phyloP scores from a whole-genome alignment of 2,113 vertebrate genomes.

The Calidris pygmaea region DNA sequence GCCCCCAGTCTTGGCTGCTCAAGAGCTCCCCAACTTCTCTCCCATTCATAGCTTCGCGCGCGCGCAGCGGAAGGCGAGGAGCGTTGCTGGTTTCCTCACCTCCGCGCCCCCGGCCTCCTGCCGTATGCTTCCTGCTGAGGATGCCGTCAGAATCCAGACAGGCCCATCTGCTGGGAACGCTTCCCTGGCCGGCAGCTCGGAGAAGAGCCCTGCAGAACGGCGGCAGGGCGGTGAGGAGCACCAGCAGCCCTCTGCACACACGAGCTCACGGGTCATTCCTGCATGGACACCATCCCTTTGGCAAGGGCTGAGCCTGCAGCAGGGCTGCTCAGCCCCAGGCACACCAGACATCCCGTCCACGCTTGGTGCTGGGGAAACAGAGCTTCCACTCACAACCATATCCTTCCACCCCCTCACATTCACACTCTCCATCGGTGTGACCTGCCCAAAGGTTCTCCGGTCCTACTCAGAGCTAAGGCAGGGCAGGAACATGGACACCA shows the following conservation, averaged over 20 bases:
- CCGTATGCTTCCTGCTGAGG: not conserved
- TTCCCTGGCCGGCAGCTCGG: rapidly evolving
- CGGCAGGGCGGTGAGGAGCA: not conserved
- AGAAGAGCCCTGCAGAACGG: not conserved
- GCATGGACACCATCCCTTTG: rapidly evolving
- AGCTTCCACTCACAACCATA: not conserved
- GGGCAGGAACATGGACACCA: not conserved
- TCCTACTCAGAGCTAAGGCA: not conserved
- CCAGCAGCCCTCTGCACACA: not conserved
- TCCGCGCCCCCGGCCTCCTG: not conserved
- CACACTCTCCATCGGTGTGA: rapidly evolving
- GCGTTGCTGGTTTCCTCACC: not conserved
- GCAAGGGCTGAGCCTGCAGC: not conserved
- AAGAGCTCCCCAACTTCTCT: not conserved
- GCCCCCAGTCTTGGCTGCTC: not conserved
- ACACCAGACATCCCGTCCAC: not conserved
- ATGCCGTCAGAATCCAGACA: not conserved
- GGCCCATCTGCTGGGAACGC: not conserved
- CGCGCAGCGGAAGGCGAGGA: rapidly evolving
- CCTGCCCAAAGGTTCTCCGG: not conserved
- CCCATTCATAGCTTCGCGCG: not conserved
- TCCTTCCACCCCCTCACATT: not conserved
- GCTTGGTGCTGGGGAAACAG: rapidly evolving
- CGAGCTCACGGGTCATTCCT: rapidly evolving
- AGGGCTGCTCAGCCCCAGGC: not conserved